Evolutionary conservation across 2,113 vertebrate genomes (phyloP), one percentile per base, ranked within the genome.

Genomic region (Ondatra zibethicus): DNA sequence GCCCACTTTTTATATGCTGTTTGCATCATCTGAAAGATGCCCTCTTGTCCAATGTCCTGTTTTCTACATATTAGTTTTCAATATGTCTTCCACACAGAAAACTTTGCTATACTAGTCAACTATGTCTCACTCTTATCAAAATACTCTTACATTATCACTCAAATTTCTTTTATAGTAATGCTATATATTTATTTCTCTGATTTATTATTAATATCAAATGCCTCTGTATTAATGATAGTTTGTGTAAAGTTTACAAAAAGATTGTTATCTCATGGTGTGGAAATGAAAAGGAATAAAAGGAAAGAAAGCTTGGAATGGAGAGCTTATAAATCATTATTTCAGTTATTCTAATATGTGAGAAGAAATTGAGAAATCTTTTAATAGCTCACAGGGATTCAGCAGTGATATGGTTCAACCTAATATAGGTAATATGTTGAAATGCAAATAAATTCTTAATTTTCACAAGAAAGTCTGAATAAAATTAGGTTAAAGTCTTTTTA

Each of bases 401-500:
- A 52, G 19, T 65, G 75, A 33, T 78, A 47, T 12, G 3, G 31
- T 84, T 63, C 14, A 63, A 23, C 19, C 89, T 92, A 78, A 82
- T 13, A 11, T 72, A 36, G 81, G 8, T 1, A 73, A 39, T 80
- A 19, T 2, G 31, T 70, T 84, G 39, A 45, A 58, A 75, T 80
- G 75, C 25, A 96, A 90, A 88, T 90, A 75, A 65, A 21, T 76
- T 12, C 13, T 82, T 86, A 88, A 73, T 78, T 96, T 92, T 92
- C 61, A 78, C 29, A 92, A 33, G 5, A 27, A 76, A 76, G 17
- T 5, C 58, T 92, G 19, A 27, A 13, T 73, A 77, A 73, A 91
- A 58, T 65, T 77, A 77, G 11, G 42, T 61, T 58, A 96, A 90
- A 33, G 52, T 42, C 16, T 66, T 55, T 90, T 68, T 68, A 11